phyloP scores from a whole-genome alignment of 2,113 vertebrate genomes.

The Toxotes chatareus region DNA sequence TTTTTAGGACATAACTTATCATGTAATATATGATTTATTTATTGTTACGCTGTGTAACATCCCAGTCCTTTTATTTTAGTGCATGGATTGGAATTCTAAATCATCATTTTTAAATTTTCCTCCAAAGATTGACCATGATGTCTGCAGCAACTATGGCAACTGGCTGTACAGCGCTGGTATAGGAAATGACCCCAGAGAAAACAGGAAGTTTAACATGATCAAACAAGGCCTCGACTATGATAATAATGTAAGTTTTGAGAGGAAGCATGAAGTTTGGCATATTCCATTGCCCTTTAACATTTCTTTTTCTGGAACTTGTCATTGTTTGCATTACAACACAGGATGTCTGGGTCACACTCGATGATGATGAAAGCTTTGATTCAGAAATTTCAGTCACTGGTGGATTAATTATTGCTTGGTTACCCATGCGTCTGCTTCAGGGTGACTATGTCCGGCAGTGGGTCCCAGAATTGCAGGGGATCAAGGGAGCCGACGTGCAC shows the following conservation, averaged over 20 bases:
- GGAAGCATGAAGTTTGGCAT: not conserved
- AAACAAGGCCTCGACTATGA: constrained; percentile 89
- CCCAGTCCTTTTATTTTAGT: not conserved
- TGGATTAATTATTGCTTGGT: not conserved
- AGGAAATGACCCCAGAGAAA: constrained; percentile 88
- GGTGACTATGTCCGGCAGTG: constrained; percentile 86
- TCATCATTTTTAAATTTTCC: not conserved
- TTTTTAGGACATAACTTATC: not conserved
- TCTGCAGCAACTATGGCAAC: constrained; percentile 90
- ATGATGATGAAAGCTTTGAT: not conserved
- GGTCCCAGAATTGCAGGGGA: constrained; percentile 84
- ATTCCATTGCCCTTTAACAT: constrained; percentile 5
- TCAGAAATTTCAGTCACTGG: not conserved
- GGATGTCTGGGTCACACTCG: constrained; percentile 1
- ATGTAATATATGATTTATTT: not conserved
- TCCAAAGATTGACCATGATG: constrained; percentile 85
- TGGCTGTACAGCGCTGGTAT: constrained; percentile 88
- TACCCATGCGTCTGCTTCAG: constrained; percentile 59
- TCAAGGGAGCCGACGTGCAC: constrained; percentile 83
- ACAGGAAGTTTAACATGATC: constrained; percentile 89
- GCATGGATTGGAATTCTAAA: not conserved
- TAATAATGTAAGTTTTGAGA: constrained; percentile 72
- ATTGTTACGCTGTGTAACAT: not conserved
- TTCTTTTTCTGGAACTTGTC: not conserved
- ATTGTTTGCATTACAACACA: not conserved